These are phyloP conservation scores for Caenorhabditis sp. DNA, from an alignment of 2,888 invertebrate genomes.

Conservation along the genomic window DNA sequence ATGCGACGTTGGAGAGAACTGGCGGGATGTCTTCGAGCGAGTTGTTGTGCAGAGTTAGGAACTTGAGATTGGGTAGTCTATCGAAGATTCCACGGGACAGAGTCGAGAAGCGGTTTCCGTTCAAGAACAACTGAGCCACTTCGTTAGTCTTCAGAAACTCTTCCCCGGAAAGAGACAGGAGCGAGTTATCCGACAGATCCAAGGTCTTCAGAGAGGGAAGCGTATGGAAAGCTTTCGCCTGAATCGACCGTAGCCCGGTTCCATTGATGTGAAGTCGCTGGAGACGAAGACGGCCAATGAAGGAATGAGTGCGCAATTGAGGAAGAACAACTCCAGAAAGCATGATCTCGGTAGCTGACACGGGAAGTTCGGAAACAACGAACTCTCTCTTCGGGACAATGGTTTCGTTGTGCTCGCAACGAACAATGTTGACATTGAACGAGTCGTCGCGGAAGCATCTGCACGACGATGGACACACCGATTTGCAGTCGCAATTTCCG, in stretches of 20 bases:
- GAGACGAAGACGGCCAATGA: conserved; percentile 86
- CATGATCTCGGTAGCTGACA: conserved; percentile 93
- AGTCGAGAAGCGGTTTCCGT: conserved; percentile 69
- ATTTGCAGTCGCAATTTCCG: conserved; percentile 94
- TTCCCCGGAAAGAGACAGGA: conserved; percentile 70
- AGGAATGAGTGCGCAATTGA: conserved; percentile 90
- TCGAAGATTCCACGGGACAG: conserved; percentile 68
- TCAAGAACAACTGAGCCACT: conserved; percentile 72
- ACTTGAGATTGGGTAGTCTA: conserved; percentile 73
- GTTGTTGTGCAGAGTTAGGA: conserved; percentile 76
- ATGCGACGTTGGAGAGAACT: conserved; percentile 44
- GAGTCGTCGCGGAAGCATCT: conserved; percentile 93
- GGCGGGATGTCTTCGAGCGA: conserved; percentile 65
- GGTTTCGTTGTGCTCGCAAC: conserved; percentile 64
- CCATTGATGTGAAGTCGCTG: conserved; percentile 78
- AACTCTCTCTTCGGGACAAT: conserved; percentile 51
- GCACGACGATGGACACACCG: conserved; percentile 92
- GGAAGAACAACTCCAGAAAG: conserved; percentile 91
- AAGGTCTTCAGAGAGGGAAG: conserved; percentile 75
- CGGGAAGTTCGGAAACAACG: conserved; percentile 89
- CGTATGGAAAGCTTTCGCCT: conserved; percentile 79
- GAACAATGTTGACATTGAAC: conserved; percentile 87
- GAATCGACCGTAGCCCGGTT: conserved; percentile 73
- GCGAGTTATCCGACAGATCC: conserved; percentile 77
- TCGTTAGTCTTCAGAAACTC: conserved; percentile 73